phyloP scores from a whole-genome alignment of 2,888 invertebrate species.

The Mesodorylaimus sp. region DNA sequence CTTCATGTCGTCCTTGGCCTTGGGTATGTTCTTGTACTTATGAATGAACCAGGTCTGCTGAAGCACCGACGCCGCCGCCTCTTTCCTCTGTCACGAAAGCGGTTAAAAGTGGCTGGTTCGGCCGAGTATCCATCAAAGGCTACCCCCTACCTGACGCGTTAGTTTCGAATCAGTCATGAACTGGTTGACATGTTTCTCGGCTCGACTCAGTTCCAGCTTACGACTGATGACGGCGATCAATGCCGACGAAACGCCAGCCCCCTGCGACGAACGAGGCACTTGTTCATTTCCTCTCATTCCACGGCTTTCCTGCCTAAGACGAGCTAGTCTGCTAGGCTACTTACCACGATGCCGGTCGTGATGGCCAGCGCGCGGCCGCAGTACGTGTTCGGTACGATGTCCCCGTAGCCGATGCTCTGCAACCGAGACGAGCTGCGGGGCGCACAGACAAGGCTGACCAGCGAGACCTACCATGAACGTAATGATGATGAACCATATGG shows the following conservation, averaged over 20 bases:
- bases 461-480: too few species aligned
- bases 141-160: conserved; percentile 72
- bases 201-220: conserved; percentile 93
- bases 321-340: not conserved
- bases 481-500: conserved; percentile 36
- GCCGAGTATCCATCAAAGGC: not conserved
- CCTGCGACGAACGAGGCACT: conserved; percentile 41
- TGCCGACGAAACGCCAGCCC: conserved; percentile 94
- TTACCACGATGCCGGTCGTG: conserved; percentile 97
- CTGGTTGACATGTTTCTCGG: conserved; percentile 99
- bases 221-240: conserved; percentile 97
- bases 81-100: conserved; percentile 60
- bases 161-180: conserved; percentile 99
- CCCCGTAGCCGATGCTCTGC: conserved; percentile 99
- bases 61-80: conserved; percentile 95
- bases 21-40: conserved; percentile 54
- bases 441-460: too few species aligned
- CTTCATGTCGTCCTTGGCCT: conserved; percentile 12
- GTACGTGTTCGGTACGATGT: conserved; percentile 93
- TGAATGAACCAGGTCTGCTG: conserved; percentile 99
- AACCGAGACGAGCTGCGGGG: too few species aligned
- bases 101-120: not conserved
- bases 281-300: too few species aligned
- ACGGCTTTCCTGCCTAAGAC: too few species aligned
- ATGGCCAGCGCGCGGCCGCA: conserved; percentile 98